phyloP scores from a whole-genome alignment of 1,140 invertebrate genomes.

The Leptinotarsa defecta region DNA sequence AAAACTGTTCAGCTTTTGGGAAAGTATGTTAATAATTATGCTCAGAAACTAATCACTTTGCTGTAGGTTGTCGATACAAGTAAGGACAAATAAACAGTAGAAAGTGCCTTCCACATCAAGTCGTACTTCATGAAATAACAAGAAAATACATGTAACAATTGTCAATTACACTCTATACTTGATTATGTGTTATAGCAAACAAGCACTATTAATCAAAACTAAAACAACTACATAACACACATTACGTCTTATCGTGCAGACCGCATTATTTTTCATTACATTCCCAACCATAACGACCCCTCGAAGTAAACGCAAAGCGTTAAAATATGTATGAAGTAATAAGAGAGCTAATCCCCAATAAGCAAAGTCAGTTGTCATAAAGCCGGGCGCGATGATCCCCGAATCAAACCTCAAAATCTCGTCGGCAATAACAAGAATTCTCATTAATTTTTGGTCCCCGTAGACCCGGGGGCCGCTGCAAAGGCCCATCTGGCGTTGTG shows the following conservation, averaged over 20 bases:
- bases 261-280: slow-evolving; percentile 10
- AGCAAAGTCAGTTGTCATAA: slow-evolving; percentile 11
- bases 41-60: too few species aligned
- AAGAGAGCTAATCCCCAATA: slow-evolving; percentile 21
- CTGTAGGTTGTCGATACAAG: too few species aligned
- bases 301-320: slow-evolving; percentile 2
- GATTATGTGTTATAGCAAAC: too few species aligned
- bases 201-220: too few species aligned
- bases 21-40: too few species aligned
- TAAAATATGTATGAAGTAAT: slow-evolving; percentile 26
- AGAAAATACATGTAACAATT: too few species aligned
- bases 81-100: too few species aligned
- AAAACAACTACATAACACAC: too few species aligned
- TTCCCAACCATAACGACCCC: slow-evolving; percentile 13
- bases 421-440: slow-evolving; percentile 29
- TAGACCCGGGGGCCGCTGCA: background rate
- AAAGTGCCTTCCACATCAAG: too few species aligned
- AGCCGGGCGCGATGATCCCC: slow-evolving; percentile 22
- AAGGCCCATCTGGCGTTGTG: slow-evolving; percentile 23
- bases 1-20: too few species aligned
- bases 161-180: too few species aligned
- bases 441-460: slow-evolving; percentile 28
- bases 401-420: slow-evolving; percentile 23
- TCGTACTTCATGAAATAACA: too few species aligned
- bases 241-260: background rate